Evolutionary conservation across 2,888 invertebrate genomes (phyloP).

Genomic region (Drosophila demipolita): DNA sequence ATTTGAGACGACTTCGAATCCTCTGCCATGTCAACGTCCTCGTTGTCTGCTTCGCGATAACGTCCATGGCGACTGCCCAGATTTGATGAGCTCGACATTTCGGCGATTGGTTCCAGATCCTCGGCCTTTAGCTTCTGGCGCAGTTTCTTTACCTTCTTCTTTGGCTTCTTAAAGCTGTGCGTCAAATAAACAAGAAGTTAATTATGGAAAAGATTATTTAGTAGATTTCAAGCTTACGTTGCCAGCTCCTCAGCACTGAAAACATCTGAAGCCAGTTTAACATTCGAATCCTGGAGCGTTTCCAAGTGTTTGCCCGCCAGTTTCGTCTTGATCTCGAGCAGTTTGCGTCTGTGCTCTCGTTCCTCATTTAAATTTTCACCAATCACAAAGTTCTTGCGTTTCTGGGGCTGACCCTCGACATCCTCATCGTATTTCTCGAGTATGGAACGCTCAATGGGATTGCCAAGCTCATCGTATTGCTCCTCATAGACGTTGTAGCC

Average conservation of each 20-base stretch:
- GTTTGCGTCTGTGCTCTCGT: conserved; percentile 85
- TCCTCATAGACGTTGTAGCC: conserved; percentile 94
- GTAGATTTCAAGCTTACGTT: conserved; percentile 86
- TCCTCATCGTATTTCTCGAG: conserved; percentile 98
- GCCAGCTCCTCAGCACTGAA: conserved; percentile 93
- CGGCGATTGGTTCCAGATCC: conserved; percentile 87
- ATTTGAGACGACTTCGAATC: conserved; percentile 85
- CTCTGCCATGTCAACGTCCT: conserved; percentile 85
- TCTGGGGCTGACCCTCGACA: conserved; percentile 86
- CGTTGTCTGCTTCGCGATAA: conserved; percentile 81
- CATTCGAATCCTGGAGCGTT: conserved; percentile 89
- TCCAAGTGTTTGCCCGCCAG: conserved; percentile 89
- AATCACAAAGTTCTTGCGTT: conserved; percentile 90
- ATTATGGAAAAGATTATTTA: background rate
- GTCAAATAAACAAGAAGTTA: conserved; percentile 2
- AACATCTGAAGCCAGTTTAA: conserved; percentile 94
- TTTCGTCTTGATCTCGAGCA: conserved; percentile 87
- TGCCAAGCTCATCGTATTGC: conserved; percentile 89
- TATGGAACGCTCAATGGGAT: conserved; percentile 88
- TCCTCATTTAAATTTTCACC: conserved; percentile 88
- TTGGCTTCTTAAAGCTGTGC: conserved; percentile 92
- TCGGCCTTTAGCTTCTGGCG: conserved; percentile 90
- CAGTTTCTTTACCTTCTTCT: conserved; percentile 90
- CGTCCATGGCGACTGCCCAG: conserved; percentile 81
- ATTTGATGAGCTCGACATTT: conserved; percentile 71